Percentiles rank a stretch among this genome's conserved stretches.
Evolutionary conservation across 2,888 invertebrate species (phyloP).

Genomic region (Drosophila falleni): DNA sequence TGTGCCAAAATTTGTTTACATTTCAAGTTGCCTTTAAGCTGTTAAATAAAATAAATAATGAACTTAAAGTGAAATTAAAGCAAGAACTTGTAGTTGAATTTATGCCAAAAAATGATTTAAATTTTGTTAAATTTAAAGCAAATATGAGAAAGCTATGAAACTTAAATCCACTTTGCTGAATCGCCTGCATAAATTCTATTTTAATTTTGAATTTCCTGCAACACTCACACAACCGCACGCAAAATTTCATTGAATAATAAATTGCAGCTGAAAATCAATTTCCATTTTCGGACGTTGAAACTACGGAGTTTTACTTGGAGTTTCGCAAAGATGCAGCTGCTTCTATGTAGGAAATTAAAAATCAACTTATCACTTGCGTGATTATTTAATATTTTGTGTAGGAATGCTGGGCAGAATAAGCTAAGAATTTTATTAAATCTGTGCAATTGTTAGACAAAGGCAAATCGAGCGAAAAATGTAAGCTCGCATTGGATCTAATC

Average conservation of each 20-base stretch:
- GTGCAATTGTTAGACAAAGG: not conserved
- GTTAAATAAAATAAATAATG: constrained; percentile 23
- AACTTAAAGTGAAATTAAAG: not conserved
- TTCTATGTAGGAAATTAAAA: constrained; percentile 67
- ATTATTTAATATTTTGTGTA: constrained; percentile 8
- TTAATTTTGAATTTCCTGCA: constrained; percentile 41
- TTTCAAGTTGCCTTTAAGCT: constrained; percentile 29
- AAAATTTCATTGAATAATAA: constrained; percentile 58
- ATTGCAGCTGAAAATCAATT: constrained; percentile 68
- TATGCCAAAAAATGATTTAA: not conserved
- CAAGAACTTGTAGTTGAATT: not conserved
- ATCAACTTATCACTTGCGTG: constrained; percentile 39
- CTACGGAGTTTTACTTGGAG: constrained; percentile 32
- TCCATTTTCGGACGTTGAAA: constrained; percentile 42
- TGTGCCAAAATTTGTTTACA: constrained; percentile 38
- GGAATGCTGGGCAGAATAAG: not conserved
- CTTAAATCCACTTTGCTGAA: constrained; percentile 9
- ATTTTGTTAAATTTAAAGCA: constrained; percentile 1
- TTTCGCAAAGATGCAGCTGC: not conserved
- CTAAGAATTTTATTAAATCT: not conserved
- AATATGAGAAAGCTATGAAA: not conserved
- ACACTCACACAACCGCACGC: constrained; percentile 12
- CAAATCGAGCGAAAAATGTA: constrained; percentile 9
- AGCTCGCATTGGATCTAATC: constrained; percentile 9
- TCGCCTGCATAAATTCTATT: constrained; percentile 56